A percentile compares a stretch with the other conserved stretches of the same genome.
phyloP scores from a whole-genome alignment of 2,113 vertebrate genomes.

The Nesospiza acunhae region DNA sequence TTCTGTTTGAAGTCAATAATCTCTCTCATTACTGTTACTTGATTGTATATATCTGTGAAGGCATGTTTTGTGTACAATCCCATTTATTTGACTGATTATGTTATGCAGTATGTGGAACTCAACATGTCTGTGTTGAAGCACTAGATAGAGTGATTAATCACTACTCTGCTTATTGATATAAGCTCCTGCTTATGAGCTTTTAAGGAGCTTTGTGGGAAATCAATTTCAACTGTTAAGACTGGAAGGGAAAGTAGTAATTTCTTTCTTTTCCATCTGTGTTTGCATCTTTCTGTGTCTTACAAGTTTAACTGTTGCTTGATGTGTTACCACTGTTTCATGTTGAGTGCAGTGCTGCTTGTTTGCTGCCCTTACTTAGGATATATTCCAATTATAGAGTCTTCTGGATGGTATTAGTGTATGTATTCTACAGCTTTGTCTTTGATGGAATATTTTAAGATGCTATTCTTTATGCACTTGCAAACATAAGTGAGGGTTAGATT shows the following conservation, averaged over 20 bases:
- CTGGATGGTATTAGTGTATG: background rate
- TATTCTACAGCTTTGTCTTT: background rate
- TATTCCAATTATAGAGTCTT: background rate
- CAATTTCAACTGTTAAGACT: background rate
- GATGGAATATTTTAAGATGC: background rate
- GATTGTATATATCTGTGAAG: background rate
- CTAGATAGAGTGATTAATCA: background rate
- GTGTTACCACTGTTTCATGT: background rate
- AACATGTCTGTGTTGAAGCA: background rate
- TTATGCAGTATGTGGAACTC: background rate
- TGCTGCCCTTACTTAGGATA: background rate
- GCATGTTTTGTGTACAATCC: rapidly evolving
- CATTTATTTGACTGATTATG: background rate
- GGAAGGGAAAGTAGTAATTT: background rate
- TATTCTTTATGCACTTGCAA: background rate
- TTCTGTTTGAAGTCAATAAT: background rate
- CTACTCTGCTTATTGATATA: background rate
- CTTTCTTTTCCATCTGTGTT: background rate
- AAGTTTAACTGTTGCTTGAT: background rate
- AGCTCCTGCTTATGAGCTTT: background rate
- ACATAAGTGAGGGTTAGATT: background rate
- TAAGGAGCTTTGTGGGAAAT: background rate
- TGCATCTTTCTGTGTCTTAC: background rate
- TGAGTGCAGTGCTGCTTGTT: background rate
- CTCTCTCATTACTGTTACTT: background rate